Conservation (phyloP, 2,888 invertebrate genomes). For the Cryptophagus acutangulus region DNA sequence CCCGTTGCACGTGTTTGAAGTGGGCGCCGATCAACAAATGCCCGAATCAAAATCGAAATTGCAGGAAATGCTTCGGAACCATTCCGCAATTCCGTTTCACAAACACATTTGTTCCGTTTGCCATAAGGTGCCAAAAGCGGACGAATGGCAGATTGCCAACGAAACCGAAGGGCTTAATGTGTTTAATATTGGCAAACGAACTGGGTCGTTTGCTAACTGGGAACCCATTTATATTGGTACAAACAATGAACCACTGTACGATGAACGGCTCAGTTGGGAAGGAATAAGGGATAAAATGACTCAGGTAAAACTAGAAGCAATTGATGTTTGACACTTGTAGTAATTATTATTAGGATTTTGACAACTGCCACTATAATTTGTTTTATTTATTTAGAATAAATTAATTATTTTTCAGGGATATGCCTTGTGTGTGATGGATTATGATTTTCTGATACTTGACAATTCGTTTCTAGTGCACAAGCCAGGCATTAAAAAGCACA, state of each 20-base stretch:
- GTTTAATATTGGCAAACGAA: conserved; percentile 33
- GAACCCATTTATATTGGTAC: conserved; percentile 40
- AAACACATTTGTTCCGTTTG: conserved; percentile 28
- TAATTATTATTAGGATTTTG: too few species aligned
- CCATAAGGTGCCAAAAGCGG: conserved; percentile 20
- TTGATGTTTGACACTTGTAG: too few species aligned
- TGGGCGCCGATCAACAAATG: conserved; percentile 22
- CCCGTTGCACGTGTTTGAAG: conserved; percentile 36
- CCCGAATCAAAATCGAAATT: conserved; percentile 34
- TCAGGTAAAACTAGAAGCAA: conserved; percentile 25
- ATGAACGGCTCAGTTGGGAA: conserved; percentile 40
- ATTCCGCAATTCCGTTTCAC: conserved; percentile 35
- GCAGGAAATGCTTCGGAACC: conserved; percentile 28
- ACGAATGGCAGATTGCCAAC: conserved; percentile 27
- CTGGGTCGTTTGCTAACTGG: conserved; percentile 29
- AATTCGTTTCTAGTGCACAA: conserved; percentile 35
- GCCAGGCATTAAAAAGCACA: conserved; percentile 34
- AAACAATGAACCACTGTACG: conserved; percentile 37
- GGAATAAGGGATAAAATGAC: conserved; percentile 39
- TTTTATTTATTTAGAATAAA: too few species aligned
- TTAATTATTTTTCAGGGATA: conserved; percentile 31
- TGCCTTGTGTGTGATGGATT: conserved; percentile 30
- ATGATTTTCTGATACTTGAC: conserved; percentile 30
- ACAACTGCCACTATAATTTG: too few species aligned
- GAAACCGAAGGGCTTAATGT: conserved; percentile 27